Evolutionary conservation across 2,797 vertebrate genomes (phyloP), one percentile per base, ranked within the genome.

Genomic region (Diceros bicornis): DNA sequence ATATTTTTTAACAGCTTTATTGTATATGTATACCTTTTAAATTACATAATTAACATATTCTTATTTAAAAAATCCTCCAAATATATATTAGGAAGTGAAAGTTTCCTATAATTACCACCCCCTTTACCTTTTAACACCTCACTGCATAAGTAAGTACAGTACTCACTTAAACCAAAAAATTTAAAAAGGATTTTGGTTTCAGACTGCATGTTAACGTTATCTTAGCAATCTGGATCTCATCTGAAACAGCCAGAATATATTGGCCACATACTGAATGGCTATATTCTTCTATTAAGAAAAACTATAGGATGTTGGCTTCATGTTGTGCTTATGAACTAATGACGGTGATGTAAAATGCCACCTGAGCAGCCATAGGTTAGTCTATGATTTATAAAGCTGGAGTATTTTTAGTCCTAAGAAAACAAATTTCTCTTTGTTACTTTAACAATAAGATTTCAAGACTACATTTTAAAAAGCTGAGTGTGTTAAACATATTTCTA

Each of bases 381-480:
- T 89, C 59, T 44, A 0, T 95, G 64, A n/a, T 69, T 83, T 93
- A 57, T 41, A 82, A 94, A 97, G 20, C 55, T 95, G 29, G 2
- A 91, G 12, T 69, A 62, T 68, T 95, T 97, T 93, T 55, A 81
- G 6, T 79, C 37, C 41, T 92, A 47, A 47, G 21, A 95, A 81
- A 91, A 83, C 66, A 75, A 41, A 23, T 18, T 68, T 84, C 41
- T 84, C 50, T 72, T 69, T 47, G 62, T 44, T 78, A 64, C 47
- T 79, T 88, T 90, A 93, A 94, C 14, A 71, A 18, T 88, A 68
- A 57, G n/a, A 77, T 83, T 95, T 96, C n/a, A 95, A 94, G 57
- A 89, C 20, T 72, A 21, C 90, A 27, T 94, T 95, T 96, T 94
- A 18, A 81, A 72, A 96, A 93, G 7, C 9, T 37, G 57, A 27